Evolutionary conservation across 1,140 invertebrate genomes (phyloP).

Genomic region (Phymorhynchus buccinoides): DNA sequence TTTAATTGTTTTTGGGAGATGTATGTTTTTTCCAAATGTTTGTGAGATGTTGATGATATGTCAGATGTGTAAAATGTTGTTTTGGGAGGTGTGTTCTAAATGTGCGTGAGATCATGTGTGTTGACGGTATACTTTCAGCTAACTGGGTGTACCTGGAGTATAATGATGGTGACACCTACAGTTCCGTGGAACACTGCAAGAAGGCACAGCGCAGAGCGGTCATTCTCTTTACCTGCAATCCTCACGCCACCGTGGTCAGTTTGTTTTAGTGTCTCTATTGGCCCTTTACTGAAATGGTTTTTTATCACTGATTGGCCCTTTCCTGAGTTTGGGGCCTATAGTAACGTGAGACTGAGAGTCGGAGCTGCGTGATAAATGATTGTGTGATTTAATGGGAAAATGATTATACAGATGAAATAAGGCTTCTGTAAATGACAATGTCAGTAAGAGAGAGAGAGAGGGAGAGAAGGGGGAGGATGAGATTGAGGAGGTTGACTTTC

Average conservation of each 20-base stretch:
- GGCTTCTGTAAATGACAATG: too few species aligned
- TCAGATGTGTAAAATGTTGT: background rate
- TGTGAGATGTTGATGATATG: background rate
- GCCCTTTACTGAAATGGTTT: too few species aligned
- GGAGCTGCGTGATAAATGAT: too few species aligned
- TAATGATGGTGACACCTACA: slow-evolving; percentile 45
- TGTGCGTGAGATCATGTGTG: background rate
- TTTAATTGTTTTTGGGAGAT: background rate
- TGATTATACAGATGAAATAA: too few species aligned
- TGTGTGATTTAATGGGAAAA: too few species aligned
- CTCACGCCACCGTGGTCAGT: slow-evolving; percentile 44
- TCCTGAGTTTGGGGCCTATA: too few species aligned
- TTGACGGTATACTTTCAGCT: slow-evolving; percentile 39
- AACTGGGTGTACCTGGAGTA: slow-evolving; percentile 57
- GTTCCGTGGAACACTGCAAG: slow-evolving; percentile 42
- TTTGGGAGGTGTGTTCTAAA: background rate
- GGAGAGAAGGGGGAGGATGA: too few species aligned
- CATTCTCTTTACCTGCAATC: slow-evolving; percentile 57
- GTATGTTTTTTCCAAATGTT: background rate
- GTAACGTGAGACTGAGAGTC: too few species aligned
- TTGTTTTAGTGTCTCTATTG: too few species aligned
- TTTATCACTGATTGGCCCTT: too few species aligned
- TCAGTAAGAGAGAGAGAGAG: too few species aligned
- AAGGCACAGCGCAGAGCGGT: slow-evolving; percentile 42
- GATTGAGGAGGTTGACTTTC: too few species aligned